These are phyloP conservation scores for Papilio glaucus DNA, from an alignment of 1,140 invertebrate genomes.

Conservation along the genomic window DNA sequence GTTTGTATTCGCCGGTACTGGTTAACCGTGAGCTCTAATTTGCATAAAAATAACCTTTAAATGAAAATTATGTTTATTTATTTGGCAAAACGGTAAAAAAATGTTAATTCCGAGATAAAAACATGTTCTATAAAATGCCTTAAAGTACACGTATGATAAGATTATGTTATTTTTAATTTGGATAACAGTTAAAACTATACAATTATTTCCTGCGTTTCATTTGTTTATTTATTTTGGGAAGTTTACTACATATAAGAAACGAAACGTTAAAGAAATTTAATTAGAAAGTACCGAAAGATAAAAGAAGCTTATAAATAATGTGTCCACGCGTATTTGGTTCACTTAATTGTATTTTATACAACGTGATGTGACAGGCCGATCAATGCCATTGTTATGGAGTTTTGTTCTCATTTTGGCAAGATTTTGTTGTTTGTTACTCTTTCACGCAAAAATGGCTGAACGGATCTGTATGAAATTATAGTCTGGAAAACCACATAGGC, in stretches of 20 bases:
- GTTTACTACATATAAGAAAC: not conserved
- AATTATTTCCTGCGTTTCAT: not conserved
- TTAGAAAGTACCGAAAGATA: not conserved
- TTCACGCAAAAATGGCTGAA: too few relatives aligned
- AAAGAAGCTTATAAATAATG: too few relatives aligned
- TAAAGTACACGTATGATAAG: not conserved
- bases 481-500: too few relatives aligned
- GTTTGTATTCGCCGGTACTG: slow-evolving; percentile 6
- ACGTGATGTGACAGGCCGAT: too few relatives aligned
- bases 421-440: too few relatives aligned
- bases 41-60: slow-evolving; percentile 25
- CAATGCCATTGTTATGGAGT: too few relatives aligned
- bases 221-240: not conserved
- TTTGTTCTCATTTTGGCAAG: too few relatives aligned
- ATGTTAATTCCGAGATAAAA: slow-evolving; percentile 1
- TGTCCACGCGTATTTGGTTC: too few relatives aligned
- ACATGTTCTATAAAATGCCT: slow-evolving; percentile 2
- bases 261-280: not conserved
- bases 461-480: too few relatives aligned
- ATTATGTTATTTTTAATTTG: not conserved
- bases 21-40: slow-evolving; percentile 9
- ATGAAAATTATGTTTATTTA: slow-evolving; percentile 20
- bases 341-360: too few relatives aligned
- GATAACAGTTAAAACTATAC: not conserved
- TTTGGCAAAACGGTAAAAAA: not conserved